These are phyloP conservation scores for Saguinus imperator DNA, from an alignment of 2,113 vertebrate species.

Conservation along the genomic window DNA sequence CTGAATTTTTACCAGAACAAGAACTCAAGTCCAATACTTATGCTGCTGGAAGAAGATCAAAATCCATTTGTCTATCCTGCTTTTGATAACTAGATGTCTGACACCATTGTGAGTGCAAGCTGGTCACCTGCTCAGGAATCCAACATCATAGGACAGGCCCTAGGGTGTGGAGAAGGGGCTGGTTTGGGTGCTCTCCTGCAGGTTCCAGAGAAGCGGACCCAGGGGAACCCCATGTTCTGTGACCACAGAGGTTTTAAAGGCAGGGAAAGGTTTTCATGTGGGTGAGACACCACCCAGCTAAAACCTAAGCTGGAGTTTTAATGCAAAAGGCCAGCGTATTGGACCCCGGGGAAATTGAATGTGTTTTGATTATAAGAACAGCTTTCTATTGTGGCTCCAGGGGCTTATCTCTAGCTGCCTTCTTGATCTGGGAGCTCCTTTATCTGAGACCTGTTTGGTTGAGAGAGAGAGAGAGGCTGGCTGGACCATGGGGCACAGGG, in stretches of 20 bases:
- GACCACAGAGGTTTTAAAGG: background rate
- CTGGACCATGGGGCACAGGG: constrained; percentile 84
- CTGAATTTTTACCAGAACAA: background rate
- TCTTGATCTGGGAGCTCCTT: accelerated
- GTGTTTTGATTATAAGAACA: background rate
- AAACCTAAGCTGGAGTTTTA: background rate
- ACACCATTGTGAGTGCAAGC: background rate
- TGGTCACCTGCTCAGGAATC: background rate
- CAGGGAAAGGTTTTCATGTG: background rate
- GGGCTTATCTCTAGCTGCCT: background rate
- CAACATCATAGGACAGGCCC: background rate
- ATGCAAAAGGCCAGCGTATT: accelerated
- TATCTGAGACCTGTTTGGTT: constrained; percentile 86
- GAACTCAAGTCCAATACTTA: background rate
- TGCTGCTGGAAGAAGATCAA: background rate
- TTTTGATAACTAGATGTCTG: background rate
- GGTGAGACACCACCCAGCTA: background rate
- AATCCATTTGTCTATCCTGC: background rate
- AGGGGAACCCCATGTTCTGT: background rate
- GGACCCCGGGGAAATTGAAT: background rate
- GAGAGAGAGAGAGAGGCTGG: constrained; percentile 81
- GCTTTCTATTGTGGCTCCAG: background rate
- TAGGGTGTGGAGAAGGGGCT: background rate
- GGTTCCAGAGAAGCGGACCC: background rate
- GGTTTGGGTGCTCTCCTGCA: background rate